These are phyloP conservation scores for Ciconia nigra DNA, from an alignment of 2,797 vertebrate genomes.

Conservation along the genomic window DNA sequence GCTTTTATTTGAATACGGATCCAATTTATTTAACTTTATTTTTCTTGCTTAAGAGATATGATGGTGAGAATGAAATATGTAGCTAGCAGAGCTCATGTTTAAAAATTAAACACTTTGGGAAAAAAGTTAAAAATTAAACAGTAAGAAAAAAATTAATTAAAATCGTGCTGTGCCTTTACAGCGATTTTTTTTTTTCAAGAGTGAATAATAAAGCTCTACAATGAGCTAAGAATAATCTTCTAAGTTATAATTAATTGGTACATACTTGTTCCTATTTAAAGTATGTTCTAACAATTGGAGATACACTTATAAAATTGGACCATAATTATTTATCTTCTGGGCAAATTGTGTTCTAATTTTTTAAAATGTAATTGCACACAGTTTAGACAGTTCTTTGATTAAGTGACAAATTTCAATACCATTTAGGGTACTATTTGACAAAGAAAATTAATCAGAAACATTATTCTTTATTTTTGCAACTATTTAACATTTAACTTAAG, in stretches of 20 bases:
- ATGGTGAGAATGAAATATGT: constrained; percentile 37
- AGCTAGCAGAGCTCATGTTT: not conserved
- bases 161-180: constrained; percentile 27
- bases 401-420: constrained; percentile 59
- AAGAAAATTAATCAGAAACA: constrained; percentile 42
- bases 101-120: constrained; percentile 57
- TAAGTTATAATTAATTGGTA: constrained; percentile 66
- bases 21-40: constrained; percentile 57
- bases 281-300: constrained; percentile 53
- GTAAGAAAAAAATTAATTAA: constrained; percentile 62
- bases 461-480: constrained; percentile 24
- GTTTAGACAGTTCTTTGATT: constrained; percentile 58
- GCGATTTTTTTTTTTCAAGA: constrained; percentile 18
- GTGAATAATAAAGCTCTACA: constrained; percentile 51
- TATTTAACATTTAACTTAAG: constrained; percentile 9
- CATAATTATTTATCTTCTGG: constrained; percentile 71
- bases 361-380: constrained; percentile 57
- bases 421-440: constrained; percentile 35
- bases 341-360: constrained; percentile 70
- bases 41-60: constrained; percentile 41
- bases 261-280: constrained; percentile 64
- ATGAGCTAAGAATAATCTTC: constrained; percentile 57
- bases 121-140: constrained; percentile 58
- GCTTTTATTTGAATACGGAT: constrained; percentile 54
- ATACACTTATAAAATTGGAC: constrained; percentile 54